Evolutionary conservation across 2,113 vertebrate species (phyloP), one percentile per base, ranked within the genome.

Genomic region (Ia io): DNA sequence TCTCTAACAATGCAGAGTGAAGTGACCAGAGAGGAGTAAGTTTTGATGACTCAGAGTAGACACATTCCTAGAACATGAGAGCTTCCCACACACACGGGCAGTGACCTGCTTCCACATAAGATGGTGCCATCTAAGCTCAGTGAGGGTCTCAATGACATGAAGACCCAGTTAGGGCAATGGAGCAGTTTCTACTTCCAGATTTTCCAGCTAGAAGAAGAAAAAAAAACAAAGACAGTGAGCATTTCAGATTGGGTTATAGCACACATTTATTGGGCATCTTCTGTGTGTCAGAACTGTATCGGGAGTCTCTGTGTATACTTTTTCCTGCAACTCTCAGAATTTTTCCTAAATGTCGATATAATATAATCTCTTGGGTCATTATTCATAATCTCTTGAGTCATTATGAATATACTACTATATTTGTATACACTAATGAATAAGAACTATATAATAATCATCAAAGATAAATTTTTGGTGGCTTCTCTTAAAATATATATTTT

Each of bases 141-240:
- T 56, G 95, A 97, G 88, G 93, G 82, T 95, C 96, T 70, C 77
- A 91, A 17, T 61, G 69, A 92, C 88, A 67, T 71, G 51, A 96
- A 96, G 90, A 94, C 91, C 95, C 97, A 95, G 49, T 98, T 97
- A 98, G 83, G 98, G 98, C 96, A 98, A 96, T 16, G 98, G 98
- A 93, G 98, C 47, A 13, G 98, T 98, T 98, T 98, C 98, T 98
- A 98, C 98, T 98, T 98, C 98, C 96, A 98, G 98, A 94, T 98
- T 98, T 97, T 98, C 98, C 96, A 98, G 42, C 98, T 98, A 98
- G 97, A 98, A 98, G 94, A 97, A 97, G 97, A 98, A 74, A 98
- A 97, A 98, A 98, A 97, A 97, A 84, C 69, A 97, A 96, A 98
- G 94, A 84, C 61, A 90, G 93, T 98, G 93, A 98, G 84, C 78